Evolutionary conservation across 2,888 invertebrate species (phyloP).

Genomic region (Sinodicranocentrus sp.): DNA sequence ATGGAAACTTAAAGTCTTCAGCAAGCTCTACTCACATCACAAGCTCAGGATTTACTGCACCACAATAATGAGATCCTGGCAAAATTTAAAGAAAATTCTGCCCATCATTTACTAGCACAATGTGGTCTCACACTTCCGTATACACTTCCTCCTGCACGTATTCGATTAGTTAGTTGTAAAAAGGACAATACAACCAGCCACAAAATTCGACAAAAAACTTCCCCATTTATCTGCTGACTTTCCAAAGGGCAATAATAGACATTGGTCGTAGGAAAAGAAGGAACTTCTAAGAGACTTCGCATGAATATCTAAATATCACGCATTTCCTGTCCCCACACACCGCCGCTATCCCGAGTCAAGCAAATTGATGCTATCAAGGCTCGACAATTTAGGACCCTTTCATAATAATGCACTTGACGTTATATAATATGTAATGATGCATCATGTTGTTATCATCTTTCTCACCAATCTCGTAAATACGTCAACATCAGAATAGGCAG

Average conservation of each 20-base stretch:
- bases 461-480: slow-evolving; percentile 9
- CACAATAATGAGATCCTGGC: not conserved
- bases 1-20: not conserved
- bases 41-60: not conserved
- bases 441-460: not conserved
- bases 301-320: slow-evolving; percentile 14
- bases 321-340: slow-evolving; percentile 47
- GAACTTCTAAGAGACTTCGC: not conserved
- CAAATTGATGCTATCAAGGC: no score
- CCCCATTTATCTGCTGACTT: slow-evolving; percentile 18
- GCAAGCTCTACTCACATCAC: slow-evolving; percentile 4
- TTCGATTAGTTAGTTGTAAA: not conserved
- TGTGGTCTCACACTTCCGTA: slow-evolving; percentile 18
- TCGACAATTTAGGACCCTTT: no score
- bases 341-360: no score
- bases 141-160: slow-evolving; percentile 35
- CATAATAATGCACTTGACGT: not conserved
- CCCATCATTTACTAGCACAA: not conserved
- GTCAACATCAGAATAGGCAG: slow-evolving; percentile 22
- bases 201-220: slow-evolving; percentile 29
- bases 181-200: slow-evolving; percentile 1
- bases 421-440: not conserved
- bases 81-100: slow-evolving; percentile 40
- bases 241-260: slow-evolving; percentile 3
- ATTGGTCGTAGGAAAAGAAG: not conserved